A percentile compares a stretch with the other conserved stretches of the same genome.
These are phyloP conservation scores for Cephus pygmeus DNA, from an alignment of 2,888 invertebrate species.

Conservation along the genomic window DNA sequence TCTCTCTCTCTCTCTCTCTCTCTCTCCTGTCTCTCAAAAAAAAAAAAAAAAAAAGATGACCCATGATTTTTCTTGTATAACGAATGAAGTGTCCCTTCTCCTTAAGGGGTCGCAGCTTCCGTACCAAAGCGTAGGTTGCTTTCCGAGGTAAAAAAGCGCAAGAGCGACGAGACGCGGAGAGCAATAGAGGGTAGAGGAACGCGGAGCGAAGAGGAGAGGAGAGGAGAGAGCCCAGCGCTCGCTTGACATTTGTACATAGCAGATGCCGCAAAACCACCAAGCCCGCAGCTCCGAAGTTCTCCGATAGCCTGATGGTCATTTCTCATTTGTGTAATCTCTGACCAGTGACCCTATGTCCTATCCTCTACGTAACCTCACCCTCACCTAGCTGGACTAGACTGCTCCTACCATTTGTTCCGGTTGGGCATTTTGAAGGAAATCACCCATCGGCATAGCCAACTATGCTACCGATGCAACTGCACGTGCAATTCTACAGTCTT, in stretches of 20 bases:
- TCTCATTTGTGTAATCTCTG: constrained; percentile 65
- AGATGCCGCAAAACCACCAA: constrained; percentile 42
- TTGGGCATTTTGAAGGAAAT: constrained; percentile 55
- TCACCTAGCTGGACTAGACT: background rate
- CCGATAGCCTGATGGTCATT: constrained; percentile 60
- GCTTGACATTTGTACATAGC: constrained; percentile 29
- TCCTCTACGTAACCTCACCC: constrained; percentile 23
- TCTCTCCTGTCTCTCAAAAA: background rate
- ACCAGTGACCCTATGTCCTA: constrained; percentile 24
- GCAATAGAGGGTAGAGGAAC: background rate
- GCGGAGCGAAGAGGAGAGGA: background rate
- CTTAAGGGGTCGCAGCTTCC: background rate
- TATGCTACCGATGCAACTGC: background rate
- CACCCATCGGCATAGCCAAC: constrained; percentile 25
- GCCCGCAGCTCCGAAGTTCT: constrained; percentile 49
- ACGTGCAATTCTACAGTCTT: background rate
- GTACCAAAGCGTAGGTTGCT: background rate
- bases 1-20: no score
- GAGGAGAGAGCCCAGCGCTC: background rate
- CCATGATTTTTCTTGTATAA: background rate
- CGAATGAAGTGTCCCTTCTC: background rate
- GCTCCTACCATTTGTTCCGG: constrained; percentile 23
- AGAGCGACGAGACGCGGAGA: background rate
- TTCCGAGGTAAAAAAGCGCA: background rate
- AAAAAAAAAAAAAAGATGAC: background rate